Evolutionary conservation across 2,113 vertebrate species (phyloP).

Genomic region (Hypomesus transpacificus): DNA sequence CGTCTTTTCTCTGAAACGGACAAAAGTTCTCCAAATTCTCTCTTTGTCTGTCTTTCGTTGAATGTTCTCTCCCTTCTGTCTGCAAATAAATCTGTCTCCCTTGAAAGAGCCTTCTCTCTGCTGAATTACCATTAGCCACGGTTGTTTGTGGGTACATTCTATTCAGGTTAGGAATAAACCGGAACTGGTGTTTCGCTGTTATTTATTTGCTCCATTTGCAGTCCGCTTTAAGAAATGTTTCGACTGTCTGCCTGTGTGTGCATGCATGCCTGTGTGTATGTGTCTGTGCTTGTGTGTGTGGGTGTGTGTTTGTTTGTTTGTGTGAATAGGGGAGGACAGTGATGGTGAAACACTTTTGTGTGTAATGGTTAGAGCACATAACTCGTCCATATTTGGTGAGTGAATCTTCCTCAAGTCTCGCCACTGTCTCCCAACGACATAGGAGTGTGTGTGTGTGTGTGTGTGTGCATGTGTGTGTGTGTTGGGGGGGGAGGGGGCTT

Average conservation of each 20-base stretch:
- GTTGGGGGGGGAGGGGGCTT: constrained; percentile 46
- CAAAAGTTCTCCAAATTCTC: neutral
- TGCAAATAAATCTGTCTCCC: constrained; percentile 44
- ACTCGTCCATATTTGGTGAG: constrained; percentile 66
- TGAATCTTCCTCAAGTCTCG: constrained; percentile 52
- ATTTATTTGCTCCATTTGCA: constrained; percentile 48
- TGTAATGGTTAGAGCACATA: constrained; percentile 63
- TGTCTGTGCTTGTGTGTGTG: neutral
- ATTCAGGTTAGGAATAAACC: constrained; percentile 71
- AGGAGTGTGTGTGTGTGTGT: neutral
- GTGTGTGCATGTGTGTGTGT: constrained; percentile 26
- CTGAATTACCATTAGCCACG: constrained; percentile 68
- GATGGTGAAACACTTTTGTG: constrained; percentile 65
- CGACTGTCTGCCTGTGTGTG: neutral
- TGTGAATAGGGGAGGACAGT: constrained; percentile 61
- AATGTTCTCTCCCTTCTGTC: constrained; percentile 8
- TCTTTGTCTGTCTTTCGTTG: neutral
- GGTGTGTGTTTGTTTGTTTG: neutral
- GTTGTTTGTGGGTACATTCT: constrained; percentile 61
- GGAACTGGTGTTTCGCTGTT: constrained; percentile 55
- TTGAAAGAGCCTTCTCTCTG: constrained; percentile 54
- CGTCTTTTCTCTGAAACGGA: neutral
- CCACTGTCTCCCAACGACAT: constrained; percentile 27
- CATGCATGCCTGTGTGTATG: constrained; percentile 16
- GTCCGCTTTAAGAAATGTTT: constrained; percentile 14